A percentile compares a stretch with the other conserved stretches of the same genome.
Conservation (phyloP, 2,797 vertebrate genomes). For the Decapterus maruadsi region DNA sequence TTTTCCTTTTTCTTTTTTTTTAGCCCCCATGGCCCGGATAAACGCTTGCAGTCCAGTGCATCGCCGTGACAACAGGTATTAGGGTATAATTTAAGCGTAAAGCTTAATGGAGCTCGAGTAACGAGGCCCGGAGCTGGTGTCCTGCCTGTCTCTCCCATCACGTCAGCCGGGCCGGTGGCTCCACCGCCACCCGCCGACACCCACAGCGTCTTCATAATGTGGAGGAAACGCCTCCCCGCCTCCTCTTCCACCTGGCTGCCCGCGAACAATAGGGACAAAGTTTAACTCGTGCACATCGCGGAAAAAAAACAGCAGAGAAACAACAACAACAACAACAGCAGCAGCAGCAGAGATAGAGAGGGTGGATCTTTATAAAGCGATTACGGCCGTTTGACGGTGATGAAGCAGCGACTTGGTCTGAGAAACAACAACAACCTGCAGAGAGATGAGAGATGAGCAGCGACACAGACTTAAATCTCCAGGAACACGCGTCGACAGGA, state of each 20-base stretch:
- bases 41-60: conserved; percentile 74
- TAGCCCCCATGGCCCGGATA: conserved; percentile 71
- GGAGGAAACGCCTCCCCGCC: conserved; percentile 43
- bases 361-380: conserved; percentile 40
- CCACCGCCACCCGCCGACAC: conserved; percentile 62
- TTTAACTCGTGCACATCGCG: conserved; percentile 27
- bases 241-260: conserved; percentile 68
- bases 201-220: conserved; percentile 54
- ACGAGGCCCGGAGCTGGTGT: conserved; percentile 75
- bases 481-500: no score
- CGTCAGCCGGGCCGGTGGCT: conserved; percentile 63
- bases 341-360: no score
- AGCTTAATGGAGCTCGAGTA: conserved; percentile 84
- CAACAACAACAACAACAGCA: conserved; percentile 30
- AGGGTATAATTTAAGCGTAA: conserved; percentile 77
- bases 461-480: no score
- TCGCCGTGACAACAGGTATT: conserved; percentile 83
- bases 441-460: no score
- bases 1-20: conserved; percentile 10
- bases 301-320: neutral
- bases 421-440: no score
- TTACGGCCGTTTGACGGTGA: conserved; percentile 36
- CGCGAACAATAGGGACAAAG: conserved; percentile 60
- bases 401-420: conserved; percentile 47
- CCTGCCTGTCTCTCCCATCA: conserved; percentile 77